These are phyloP conservation scores for Aspidapion aeneum DNA, from an alignment of 2,888 invertebrate species.

Conservation along the genomic window DNA sequence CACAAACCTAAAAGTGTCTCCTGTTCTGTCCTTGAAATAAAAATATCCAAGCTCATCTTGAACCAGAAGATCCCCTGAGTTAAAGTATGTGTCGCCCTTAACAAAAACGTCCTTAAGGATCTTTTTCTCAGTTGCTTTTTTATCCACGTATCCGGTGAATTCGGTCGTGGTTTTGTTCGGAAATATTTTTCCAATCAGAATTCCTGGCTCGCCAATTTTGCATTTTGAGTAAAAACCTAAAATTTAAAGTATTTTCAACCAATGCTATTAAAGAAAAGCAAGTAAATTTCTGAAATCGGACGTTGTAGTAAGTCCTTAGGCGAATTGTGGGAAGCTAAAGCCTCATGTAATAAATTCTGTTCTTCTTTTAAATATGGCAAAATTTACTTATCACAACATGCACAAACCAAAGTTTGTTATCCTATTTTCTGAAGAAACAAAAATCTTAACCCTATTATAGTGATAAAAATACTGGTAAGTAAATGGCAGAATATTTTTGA, in stretches of 20 bases:
- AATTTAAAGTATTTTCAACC: not conserved
- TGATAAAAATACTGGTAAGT: too few relatives aligned
- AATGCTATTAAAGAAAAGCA: too few relatives aligned
- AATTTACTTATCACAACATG: too few relatives aligned
- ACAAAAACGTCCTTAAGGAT: slow-evolving; percentile 68
- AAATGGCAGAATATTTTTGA: too few relatives aligned
- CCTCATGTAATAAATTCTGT: too few relatives aligned
- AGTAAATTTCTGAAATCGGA: too few relatives aligned
- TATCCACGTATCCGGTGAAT: slow-evolving; percentile 68
- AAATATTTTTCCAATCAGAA: slow-evolving; percentile 73
- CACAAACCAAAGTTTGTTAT: too few relatives aligned
- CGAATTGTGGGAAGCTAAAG: too few relatives aligned
- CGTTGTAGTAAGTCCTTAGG: too few relatives aligned
- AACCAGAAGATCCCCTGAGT: slow-evolving; percentile 86
- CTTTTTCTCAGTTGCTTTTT: slow-evolving; percentile 68
- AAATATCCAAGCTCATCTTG: slow-evolving; percentile 91
- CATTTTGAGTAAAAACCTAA: slow-evolving; percentile 73
- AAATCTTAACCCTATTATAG: too few relatives aligned
- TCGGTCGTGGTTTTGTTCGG: slow-evolving; percentile 51
- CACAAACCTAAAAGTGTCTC: slow-evolving; percentile 69
- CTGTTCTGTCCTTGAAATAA: slow-evolving; percentile 88
- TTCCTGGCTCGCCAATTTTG: slow-evolving; percentile 79
- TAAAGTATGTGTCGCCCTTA: slow-evolving; percentile 86
- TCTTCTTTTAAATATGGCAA: too few relatives aligned
- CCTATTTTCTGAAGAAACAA: too few relatives aligned